Conservation (phyloP, 2,888 invertebrate species). For the Tanytarsus gracilentus region DNA sequence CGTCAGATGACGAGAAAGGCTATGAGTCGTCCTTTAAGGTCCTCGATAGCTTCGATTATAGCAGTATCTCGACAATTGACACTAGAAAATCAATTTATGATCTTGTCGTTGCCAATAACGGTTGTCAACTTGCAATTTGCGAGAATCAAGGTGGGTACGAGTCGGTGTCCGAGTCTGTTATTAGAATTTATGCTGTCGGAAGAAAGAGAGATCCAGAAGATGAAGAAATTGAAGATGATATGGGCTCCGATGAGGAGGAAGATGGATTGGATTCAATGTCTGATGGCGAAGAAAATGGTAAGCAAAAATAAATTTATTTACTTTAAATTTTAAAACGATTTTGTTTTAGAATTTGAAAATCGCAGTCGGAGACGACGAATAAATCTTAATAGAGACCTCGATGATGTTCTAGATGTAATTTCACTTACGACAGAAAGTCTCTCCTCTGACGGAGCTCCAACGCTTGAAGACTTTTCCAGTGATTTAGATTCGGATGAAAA, state of each 20-base stretch:
- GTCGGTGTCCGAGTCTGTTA: constrained; percentile 78
- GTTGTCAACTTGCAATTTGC: constrained; percentile 81
- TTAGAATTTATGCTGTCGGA: constrained; percentile 88
- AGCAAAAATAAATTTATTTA: constrained; percentile 28
- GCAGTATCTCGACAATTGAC: constrained; percentile 86
- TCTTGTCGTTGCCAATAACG: constrained; percentile 70
- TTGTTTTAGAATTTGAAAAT: constrained; percentile 21
- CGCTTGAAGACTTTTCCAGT: background rate
- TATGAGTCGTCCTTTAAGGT: constrained; percentile 92
- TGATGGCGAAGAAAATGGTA: constrained; percentile 40
- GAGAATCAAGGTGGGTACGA: constrained; percentile 81
- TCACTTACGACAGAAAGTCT: constrained; percentile 18
- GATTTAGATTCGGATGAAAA: constrained; percentile 2
- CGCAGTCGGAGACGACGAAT: constrained; percentile 18
- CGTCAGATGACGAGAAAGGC: constrained; percentile 58
- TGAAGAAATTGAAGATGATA: constrained; percentile 41
- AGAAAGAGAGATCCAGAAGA: constrained; percentile 77
- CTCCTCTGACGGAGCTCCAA: background rate
- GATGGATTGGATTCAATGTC: constrained; percentile 37
- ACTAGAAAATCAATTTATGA: constrained; percentile 84
- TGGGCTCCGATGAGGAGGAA: constrained; percentile 50
- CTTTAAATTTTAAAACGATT: background rate
- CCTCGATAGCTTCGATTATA: constrained; percentile 87
- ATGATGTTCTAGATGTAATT: constrained; percentile 22
- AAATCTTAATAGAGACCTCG: constrained; percentile 16